Base-by-base conservation (phyloP, 2,113 vertebrate genomes). In the Psettodes erumei region DNA sequence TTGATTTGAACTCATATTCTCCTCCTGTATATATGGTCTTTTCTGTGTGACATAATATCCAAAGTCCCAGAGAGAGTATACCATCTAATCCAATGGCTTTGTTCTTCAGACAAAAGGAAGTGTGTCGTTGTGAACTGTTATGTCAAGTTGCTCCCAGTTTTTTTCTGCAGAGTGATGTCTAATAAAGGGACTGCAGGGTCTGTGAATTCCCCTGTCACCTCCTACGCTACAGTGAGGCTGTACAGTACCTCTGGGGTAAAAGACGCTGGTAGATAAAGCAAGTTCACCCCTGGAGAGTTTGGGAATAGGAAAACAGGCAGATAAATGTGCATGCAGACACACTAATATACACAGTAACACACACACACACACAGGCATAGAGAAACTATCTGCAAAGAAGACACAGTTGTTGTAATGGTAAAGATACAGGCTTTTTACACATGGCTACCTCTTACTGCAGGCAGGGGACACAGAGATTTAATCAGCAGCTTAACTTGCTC, bases 401-500 rank as follows among this genome's bases (percentile, higher is more conserved):
- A 67, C 45, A 27, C 38, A 48, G 25, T 47, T 63, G 32, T 1
- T 3, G 53, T 69, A 77, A 81, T 70, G 21, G 73, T 84, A 10
- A 47, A 82, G 75, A 76, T 63, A 65, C 27, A 42, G 32, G 54
- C 12, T 51, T 82, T 87, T 84, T 86, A 81, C 74, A 74, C 75
- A 38, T 71, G 60, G 54, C 69, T 78, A 68, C 71, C 40, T 76
- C 42, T 23, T 30, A 77, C 63, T 72, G 56, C 59, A 71, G 59
- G 76, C 58, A 32, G 53, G 30, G 53, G 68, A 66, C 51, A 67
- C 23, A 50, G n/a, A 84, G 77, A 88, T 91, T 77, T 79, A 82
- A 90, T 88, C 84, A 74, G 28, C 64, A 62, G 56, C 54, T 69
- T 71, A 75, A 75, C 65, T 79, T 78, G 54, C 79, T 80, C 60